A percentile compares a stretch with the other conserved stretches of the same genome.
phyloP scores from a whole-genome alignment of 2,113 vertebrate genomes.

The Tapirus terrestris region DNA sequence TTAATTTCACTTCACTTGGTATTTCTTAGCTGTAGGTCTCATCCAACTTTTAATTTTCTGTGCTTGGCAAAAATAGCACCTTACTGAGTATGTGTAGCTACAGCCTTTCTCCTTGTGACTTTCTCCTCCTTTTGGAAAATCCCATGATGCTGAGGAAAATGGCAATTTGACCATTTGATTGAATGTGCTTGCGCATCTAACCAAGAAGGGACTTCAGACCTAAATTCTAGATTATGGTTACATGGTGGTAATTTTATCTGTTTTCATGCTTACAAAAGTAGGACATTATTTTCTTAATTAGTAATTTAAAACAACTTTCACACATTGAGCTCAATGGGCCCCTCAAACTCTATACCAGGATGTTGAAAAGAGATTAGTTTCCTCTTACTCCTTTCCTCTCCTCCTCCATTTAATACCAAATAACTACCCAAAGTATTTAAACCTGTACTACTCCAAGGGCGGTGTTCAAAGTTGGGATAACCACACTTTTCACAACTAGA shows the following conservation, averaged over 20 bases:
- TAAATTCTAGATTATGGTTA: neutral
- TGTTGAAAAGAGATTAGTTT: neutral
- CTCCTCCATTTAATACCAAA: neutral
- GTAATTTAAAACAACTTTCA: neutral
- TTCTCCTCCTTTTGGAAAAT: neutral
- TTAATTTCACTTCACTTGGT: conserved; percentile 29
- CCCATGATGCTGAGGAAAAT: neutral
- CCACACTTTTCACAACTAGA: neutral
- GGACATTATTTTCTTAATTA: neutral
- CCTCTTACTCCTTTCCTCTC: neutral
- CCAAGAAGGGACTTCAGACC: neutral
- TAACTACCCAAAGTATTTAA: neutral
- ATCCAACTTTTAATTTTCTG: conserved; percentile 44
- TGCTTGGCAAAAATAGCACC: neutral
- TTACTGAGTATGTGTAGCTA: neutral
- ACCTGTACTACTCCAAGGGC: neutral
- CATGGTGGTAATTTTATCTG: neutral
- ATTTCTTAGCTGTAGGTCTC: neutral
- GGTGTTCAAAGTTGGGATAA: neutral
- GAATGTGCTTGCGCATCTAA: neutral
- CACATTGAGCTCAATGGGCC: neutral
- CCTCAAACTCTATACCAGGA: neutral
- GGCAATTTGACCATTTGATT: neutral
- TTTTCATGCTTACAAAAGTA: neutral
- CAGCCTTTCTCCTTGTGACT: neutral